phyloP scores from a whole-genome alignment of 2,113 vertebrate species.

The Caracal caracal region DNA sequence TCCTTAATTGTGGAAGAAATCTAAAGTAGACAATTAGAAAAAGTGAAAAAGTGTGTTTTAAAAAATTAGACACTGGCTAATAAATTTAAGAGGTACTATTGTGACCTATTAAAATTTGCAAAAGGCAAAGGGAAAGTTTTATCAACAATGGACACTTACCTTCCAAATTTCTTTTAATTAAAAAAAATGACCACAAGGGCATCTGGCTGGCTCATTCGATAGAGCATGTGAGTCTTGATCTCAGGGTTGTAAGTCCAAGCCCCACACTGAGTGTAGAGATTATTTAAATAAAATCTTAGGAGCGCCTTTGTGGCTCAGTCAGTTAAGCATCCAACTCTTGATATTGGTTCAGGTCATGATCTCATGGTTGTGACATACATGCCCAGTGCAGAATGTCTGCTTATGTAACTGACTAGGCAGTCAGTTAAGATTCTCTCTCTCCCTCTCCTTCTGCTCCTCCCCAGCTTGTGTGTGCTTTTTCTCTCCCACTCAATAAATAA shows the following conservation, averaged over 20 bases:
- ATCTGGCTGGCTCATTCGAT: neutral
- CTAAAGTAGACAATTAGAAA: neutral
- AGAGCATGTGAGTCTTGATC: neutral
- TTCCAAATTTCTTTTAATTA: constrained; percentile 61
- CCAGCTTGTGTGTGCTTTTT: no score
- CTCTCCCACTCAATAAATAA: no score
- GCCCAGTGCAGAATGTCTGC: no score
- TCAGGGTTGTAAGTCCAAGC: neutral
- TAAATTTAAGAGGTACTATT: constrained; percentile 8
- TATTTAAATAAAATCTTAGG: neutral
- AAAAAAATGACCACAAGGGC: neutral
- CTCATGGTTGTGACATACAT: no score
- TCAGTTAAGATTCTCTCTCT: no score
- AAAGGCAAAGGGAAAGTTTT: constrained; percentile 41
- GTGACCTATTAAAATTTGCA: constrained; percentile 19
- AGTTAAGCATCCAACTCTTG: no score
- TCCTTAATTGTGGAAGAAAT: neutral
- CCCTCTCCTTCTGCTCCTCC: no score
- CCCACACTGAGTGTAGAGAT: neutral
- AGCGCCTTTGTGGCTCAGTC: no score
- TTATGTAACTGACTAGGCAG: no score
- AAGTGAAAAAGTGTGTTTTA: neutral
- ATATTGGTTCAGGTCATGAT: no score
- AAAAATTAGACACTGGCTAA: neutral
- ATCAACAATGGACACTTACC: neutral